Percentiles rank a stretch among this genome's conserved stretches.
These are phyloP conservation scores for Rhagoletis zephyria DNA, from an alignment of 1,140 invertebrate species.

Conservation along the genomic window DNA sequence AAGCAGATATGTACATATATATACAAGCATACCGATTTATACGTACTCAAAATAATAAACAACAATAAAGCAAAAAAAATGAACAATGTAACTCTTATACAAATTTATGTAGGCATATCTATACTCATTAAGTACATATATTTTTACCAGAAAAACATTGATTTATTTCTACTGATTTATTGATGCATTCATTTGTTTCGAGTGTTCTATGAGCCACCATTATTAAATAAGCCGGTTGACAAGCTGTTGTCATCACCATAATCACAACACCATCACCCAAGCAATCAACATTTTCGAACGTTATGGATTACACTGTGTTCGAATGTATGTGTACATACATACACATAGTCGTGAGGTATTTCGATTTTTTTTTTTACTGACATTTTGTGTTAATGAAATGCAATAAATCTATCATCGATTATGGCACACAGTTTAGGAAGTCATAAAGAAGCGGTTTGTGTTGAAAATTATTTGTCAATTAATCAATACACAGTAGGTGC, in stretches of 20 bases:
- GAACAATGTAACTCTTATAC: not conserved
- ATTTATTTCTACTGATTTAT: slow-evolving; percentile 47
- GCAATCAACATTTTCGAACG: too few species aligned
- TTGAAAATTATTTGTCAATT: not conserved
- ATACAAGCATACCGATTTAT: not conserved
- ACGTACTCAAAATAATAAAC: too few species aligned
- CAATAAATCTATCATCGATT: not conserved
- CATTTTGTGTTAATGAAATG: slow-evolving; percentile 19
- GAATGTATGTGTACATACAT: not conserved
- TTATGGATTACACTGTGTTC: not conserved
- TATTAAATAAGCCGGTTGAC: slow-evolving; percentile 1
- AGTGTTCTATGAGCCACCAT: not conserved
- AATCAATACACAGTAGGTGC: too few species aligned
- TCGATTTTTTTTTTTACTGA: not conserved
- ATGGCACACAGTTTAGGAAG: not conserved
- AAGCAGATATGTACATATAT: not conserved
- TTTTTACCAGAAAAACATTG: slow-evolving; percentile 3
- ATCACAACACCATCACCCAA: not conserved
- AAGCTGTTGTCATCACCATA: slow-evolving; percentile 36
- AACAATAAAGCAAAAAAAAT: not conserved
- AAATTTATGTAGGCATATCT: not conserved
- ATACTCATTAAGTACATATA: not conserved
- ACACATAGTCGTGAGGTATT: not conserved
- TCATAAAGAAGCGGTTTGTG: slow-evolving; percentile 3
- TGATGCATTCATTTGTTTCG: slow-evolving; percentile 27